A percentile compares a stretch with the other conserved stretches of the same genome.
These are phyloP conservation scores for Enoplosus armatus DNA, from an alignment of 2,797 vertebrate species.

Conservation along the genomic window DNA sequence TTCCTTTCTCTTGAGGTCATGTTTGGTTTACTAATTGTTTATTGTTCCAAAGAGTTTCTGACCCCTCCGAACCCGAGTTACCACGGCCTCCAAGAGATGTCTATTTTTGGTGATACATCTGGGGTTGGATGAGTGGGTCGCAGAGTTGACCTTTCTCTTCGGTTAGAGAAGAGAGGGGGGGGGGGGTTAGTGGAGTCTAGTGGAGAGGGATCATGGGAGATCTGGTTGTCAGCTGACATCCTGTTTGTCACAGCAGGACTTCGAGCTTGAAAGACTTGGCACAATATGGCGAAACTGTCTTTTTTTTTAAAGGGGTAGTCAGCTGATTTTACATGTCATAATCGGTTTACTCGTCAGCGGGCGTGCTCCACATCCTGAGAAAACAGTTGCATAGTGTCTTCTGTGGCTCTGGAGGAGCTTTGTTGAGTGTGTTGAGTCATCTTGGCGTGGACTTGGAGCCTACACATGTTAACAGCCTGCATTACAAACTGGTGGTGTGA, in stretches of 20 bases:
- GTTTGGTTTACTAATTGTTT: constrained; percentile 76
- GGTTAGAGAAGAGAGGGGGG: constrained; percentile 13
- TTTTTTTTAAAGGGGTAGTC: constrained; percentile 18
- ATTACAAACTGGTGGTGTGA: constrained; percentile 5
- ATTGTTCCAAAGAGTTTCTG: constrained; percentile 64
- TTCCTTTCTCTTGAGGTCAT: constrained; percentile 58
- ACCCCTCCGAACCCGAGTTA: constrained; percentile 39
- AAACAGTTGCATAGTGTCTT: not conserved
- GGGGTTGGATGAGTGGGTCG: constrained; percentile 40
- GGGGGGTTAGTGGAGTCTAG: not conserved
- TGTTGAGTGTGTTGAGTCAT: constrained; percentile 14
- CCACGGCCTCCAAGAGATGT: constrained; percentile 46
- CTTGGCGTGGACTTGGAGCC: constrained; percentile 1
- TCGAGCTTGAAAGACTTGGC: constrained; percentile 8
- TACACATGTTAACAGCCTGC: not conserved
- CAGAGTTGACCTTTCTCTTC: constrained; percentile 66
- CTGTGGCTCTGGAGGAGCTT: constrained; percentile 1
- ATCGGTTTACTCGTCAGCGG: not conserved
- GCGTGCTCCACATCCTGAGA: not conserved
- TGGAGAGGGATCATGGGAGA: constrained; percentile 48
- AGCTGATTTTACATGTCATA: not conserved
- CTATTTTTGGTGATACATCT: constrained; percentile 77
- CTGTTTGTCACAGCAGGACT: constrained; percentile 44
- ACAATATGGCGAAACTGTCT: not conserved
- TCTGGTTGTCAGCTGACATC: constrained; percentile 47